Evolutionary conservation across 2,113 vertebrate genomes (phyloP).

Genomic region (Cairina moschata): DNA sequence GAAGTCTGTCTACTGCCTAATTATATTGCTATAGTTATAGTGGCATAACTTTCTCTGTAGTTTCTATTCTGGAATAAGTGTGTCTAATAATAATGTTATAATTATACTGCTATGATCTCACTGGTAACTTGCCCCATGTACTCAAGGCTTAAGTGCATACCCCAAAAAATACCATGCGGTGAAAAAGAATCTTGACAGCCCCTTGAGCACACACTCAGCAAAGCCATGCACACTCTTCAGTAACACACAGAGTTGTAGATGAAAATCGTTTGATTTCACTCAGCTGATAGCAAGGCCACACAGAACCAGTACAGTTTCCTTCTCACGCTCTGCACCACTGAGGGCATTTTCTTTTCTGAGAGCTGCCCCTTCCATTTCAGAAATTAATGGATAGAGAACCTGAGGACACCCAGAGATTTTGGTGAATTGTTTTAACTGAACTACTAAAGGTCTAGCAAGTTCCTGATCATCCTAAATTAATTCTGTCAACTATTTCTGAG

Average conservation of each 20-base stretch:
- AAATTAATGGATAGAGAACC: background rate
- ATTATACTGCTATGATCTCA: background rate
- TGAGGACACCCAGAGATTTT: background rate
- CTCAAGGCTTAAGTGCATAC: background rate
- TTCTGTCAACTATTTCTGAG: background rate
- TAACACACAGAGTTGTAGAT: background rate
- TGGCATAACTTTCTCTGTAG: background rate
- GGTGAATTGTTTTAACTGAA: background rate
- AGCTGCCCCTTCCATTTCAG: background rate
- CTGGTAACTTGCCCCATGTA: background rate
- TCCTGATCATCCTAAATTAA: background rate
- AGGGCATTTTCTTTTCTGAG: background rate
- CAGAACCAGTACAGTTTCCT: background rate
- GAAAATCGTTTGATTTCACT: background rate
- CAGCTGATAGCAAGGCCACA: background rate
- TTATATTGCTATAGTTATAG: background rate
- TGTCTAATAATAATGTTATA: background rate
- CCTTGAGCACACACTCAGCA: background rate
- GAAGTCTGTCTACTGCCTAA: background rate
- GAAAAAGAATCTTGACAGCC: background rate
- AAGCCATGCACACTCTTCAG: fast-evolving
- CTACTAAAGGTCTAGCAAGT: background rate
- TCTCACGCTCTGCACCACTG: background rate
- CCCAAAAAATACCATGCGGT: background rate
- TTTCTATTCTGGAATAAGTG: background rate